phyloP scores from a whole-genome alignment of 2,113 vertebrate species.

The Arvicanthis niloticus region DNA sequence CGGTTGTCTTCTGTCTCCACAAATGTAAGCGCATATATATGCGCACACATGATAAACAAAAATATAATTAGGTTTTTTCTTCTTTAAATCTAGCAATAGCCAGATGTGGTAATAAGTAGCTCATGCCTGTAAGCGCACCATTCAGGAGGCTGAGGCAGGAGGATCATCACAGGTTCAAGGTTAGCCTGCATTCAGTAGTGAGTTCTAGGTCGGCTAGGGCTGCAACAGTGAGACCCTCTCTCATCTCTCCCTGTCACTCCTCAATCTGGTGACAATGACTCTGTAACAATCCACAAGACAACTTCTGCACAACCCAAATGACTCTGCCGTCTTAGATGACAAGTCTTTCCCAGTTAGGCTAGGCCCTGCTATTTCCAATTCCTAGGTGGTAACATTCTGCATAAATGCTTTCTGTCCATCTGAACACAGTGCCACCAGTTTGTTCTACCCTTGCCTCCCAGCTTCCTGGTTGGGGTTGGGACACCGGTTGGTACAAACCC shows the following conservation, averaged over 20 bases:
- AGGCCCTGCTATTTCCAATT: background rate
- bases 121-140: background rate
- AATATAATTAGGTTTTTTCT: background rate
- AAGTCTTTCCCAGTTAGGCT: background rate
- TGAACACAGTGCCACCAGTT: background rate
- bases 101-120: too few relatives aligned
- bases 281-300: too few relatives aligned
- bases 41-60: background rate
- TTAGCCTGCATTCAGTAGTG: background rate
- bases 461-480: background rate
- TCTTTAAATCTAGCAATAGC: background rate
- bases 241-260: background rate
- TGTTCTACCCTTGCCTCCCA: background rate
- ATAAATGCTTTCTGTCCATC: background rate
- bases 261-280: background rate
- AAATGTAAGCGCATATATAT: too few relatives aligned
- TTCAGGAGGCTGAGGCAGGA: background rate
- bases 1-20: background rate
- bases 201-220: background rate
- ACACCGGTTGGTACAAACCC: background rate
- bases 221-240: background rate
- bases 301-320: background rate
- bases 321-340: background rate
- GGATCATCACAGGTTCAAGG: background rate
- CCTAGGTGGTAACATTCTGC: too few relatives aligned